Evolutionary conservation across 2,888 invertebrate genomes (phyloP), one percentile per base, ranked within the genome.

Genomic region (Muschampia plurimacula): DNA sequence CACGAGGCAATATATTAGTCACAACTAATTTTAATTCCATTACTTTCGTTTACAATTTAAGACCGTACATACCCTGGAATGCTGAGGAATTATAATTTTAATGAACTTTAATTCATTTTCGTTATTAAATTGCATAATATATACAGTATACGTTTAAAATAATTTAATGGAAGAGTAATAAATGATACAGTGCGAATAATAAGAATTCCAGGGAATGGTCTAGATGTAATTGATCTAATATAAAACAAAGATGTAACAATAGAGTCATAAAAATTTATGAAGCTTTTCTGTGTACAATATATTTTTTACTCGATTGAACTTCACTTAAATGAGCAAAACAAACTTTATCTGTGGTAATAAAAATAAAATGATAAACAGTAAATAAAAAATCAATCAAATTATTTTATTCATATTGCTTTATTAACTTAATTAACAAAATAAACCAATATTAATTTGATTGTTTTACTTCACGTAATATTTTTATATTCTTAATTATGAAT

Each of bases 1-100:
- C 76, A 81, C 82, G 81, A 80, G 79, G 78, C 77, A 81, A 81
- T 80, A 77, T 80, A 81, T 84, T 82, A 83, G 80, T 81, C 81
- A 84, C 79, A 80, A 80, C 79, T 82, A 81, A 67, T 59, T 57
- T 66, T 67, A 39, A 75, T 74, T 72, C 74, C 72, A 72, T 72
- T 74, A 75, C 41, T 67, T 57, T 72, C 72, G 70, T 75, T 69
- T 70, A 73, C 73, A 74, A 77, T 72, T 74, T 69, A 68, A 74
- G 74, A 74, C 73, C 62, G 36, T 15, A 15, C 36, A 5, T 15
- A 69, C 72, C 74, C 74, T 75, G 74, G 76, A 77, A 77, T 74
- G 62, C 39, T 62, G 39, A 62, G 32, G 52, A 57, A 57, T 57
- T 57, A 57, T 12, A 57, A 57, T 28, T 28, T 52, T 52, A 15